A percentile compares a stretch with the other conserved stretches of the same genome.
Conservation (phyloP, 2,113 vertebrate species). For the Isichthys henryi region DNA sequence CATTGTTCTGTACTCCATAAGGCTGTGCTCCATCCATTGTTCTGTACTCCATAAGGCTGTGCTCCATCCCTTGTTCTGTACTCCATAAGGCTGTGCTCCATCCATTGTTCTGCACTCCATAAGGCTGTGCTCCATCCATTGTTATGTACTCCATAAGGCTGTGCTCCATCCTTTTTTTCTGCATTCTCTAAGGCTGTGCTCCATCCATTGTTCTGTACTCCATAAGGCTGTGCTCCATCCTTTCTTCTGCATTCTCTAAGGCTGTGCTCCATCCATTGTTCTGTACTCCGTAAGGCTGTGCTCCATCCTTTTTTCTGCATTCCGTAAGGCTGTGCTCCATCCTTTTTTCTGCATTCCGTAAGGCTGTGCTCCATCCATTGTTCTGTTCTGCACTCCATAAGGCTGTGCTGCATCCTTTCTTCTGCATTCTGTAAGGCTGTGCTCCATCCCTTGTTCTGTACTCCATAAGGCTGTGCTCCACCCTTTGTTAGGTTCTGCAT, state of each 20-base stretch:
- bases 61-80: not conserved
- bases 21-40: not conserved
- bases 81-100: not conserved
- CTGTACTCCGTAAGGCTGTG: too few species aligned
- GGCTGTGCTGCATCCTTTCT: not conserved
- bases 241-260: not conserved
- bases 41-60: accelerated
- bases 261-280: too few species aligned
- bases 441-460: too few species aligned
- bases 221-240: not conserved
- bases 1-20: not conserved
- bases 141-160: not conserved
- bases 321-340: too few species aligned
- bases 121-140: too few species aligned
- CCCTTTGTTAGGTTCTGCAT: too few species aligned
- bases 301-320: too few species aligned
- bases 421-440: too few species aligned
- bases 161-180: too few species aligned
- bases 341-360: not conserved
- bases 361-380: not conserved
- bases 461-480: too few species aligned
- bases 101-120: not conserved
- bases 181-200: too few species aligned
- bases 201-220: not conserved
- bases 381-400: not conserved